These are phyloP conservation scores for Scelioninae gen. 2 DNA, from an alignment of 2,888 invertebrate genomes.

Conservation along the genomic window DNA sequence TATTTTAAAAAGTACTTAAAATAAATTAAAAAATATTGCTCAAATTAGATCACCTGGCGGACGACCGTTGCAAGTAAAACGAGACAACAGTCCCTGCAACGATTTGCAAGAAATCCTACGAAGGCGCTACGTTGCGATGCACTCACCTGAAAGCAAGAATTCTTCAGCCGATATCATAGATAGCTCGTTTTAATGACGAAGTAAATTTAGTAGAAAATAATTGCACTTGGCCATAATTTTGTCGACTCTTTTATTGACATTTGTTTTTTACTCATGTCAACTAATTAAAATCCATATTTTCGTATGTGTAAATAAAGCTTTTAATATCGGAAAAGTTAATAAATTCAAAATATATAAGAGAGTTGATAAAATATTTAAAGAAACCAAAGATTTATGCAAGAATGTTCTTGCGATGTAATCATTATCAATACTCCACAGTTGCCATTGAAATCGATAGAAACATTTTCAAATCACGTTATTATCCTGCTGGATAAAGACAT, in stretches of 20 bases:
- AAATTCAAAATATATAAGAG: constrained; percentile 9
- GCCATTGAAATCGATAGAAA: constrained; percentile 13
- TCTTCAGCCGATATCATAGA: constrained; percentile 66
- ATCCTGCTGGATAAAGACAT: neutral
- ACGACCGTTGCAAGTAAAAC: constrained; percentile 68
- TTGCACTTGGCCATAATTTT: constrained; percentile 15
- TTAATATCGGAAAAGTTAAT: neutral
- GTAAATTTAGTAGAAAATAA: constrained; percentile 9
- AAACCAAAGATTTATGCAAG: constrained; percentile 35
- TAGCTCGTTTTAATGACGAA: constrained; percentile 68
- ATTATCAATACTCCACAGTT: constrained; percentile 31
- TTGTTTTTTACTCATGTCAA: constrained; percentile 9
- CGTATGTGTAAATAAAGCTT: constrained; percentile 11
- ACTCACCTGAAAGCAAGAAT: constrained; percentile 70
- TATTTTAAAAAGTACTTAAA: no score
- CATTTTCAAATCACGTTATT: neutral
- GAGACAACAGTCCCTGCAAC: constrained; percentile 73
- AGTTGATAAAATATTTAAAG: constrained; percentile 12
- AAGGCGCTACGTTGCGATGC: constrained; percentile 71
- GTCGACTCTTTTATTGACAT: constrained; percentile 13
- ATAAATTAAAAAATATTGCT: no score
- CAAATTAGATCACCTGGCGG: constrained; percentile 71
- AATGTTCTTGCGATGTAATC: constrained; percentile 25
- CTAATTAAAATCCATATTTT: constrained; percentile 16
- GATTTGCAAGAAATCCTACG: constrained; percentile 73